These are phyloP conservation scores for Eledona agricola DNA, from an alignment of 2,888 invertebrate genomes.

Conservation along the genomic window DNA sequence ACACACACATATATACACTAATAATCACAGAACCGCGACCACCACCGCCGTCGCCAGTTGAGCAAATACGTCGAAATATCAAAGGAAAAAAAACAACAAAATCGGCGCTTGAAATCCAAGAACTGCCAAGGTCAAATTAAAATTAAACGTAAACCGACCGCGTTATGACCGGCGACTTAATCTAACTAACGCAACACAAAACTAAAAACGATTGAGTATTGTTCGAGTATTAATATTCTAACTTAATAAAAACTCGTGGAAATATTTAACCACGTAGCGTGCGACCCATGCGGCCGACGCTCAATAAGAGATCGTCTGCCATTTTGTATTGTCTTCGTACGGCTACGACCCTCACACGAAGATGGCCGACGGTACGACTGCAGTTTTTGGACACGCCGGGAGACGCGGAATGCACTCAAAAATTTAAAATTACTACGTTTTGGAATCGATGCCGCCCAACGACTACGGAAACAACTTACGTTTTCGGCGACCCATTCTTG, in stretches of 20 bases:
- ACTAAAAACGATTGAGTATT: constrained; percentile 35
- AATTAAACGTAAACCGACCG: constrained; percentile 24
- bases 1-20: constrained; percentile 14
- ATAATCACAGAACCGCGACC: constrained; percentile 7
- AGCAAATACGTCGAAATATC: constrained; percentile 34
- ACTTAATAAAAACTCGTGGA: constrained; percentile 37
- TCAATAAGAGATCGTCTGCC: constrained; percentile 59
- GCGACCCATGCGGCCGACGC: constrained; percentile 65
- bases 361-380: constrained; percentile 2
- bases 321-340: constrained; percentile 54
- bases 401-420: constrained; percentile 6
- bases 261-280: constrained; percentile 59
- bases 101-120: constrained; percentile 2
- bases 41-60: too few species aligned
- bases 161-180: constrained; percentile 31
- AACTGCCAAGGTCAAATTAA: constrained; percentile 40
- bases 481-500: constrained; percentile 31
- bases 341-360: constrained; percentile 16
- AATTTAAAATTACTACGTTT: too few species aligned
- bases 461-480: constrained; percentile 30
- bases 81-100: constrained; percentile 9
- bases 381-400: constrained; percentile 27
- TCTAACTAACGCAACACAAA: constrained; percentile 26
- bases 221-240: constrained; percentile 26
- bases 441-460: constrained; percentile 5